phyloP scores from a whole-genome alignment of 2,113 vertebrate species.

The Plecturocebus donacophilus region DNA sequence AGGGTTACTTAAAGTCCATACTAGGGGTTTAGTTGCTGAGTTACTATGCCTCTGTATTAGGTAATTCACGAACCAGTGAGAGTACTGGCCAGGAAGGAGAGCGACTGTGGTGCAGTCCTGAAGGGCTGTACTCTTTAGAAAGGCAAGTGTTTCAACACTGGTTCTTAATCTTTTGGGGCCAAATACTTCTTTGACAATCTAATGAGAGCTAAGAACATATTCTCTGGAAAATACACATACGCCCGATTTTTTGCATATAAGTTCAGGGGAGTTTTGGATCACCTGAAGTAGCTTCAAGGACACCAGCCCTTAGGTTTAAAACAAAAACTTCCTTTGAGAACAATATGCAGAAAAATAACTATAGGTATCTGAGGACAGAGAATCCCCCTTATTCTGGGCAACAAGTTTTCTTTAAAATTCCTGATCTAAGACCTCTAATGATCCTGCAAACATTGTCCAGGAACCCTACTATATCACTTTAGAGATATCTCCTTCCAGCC shows the following conservation, averaged over 20 bases:
- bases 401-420: not conserved
- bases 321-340: slow-evolving; percentile 36
- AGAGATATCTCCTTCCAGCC: not conserved
- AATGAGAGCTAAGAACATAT: slow-evolving; percentile 45
- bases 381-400: not conserved
- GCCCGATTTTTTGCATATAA: slow-evolving; percentile 55
- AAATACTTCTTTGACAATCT: slow-evolving; percentile 66
- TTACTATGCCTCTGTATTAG: not conserved
- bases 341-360: not conserved
- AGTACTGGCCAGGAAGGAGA: not conserved
- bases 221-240: slow-evolving; percentile 65
- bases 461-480: not conserved
- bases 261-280: slow-evolving; percentile 13
- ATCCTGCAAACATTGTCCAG: not conserved
- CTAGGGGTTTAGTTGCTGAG: not conserved
- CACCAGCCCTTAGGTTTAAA: slow-evolving; percentile 18
- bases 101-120: not conserved
- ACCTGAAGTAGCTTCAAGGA: slow-evolving; percentile 23
- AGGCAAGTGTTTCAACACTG: slow-evolving; percentile 30
- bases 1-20: not conserved
- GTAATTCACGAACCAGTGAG: slow-evolving; percentile 49
- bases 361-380: not conserved
- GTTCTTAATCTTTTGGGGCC: slow-evolving; percentile 42
- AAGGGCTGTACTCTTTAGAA: slow-evolving; percentile 2
- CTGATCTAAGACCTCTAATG: not conserved